Evolutionary conservation across 2,888 invertebrate species (phyloP), one percentile per base, ranked within the genome.

Genomic region (Ormyrus pomaceus): DNA sequence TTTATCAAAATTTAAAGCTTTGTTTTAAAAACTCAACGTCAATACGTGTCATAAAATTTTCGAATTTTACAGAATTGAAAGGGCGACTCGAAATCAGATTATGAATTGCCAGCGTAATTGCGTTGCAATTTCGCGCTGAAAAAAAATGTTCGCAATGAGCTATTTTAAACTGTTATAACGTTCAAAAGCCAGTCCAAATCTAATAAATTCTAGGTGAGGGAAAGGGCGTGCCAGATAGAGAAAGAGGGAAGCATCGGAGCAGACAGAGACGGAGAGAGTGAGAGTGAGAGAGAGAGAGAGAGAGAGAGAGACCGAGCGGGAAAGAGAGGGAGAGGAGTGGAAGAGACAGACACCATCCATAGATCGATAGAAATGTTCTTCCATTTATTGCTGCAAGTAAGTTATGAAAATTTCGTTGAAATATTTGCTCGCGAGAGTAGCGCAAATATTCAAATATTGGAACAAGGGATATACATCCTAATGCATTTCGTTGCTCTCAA

Each of bases 331-430:
- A 48, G 75, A 72, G 68, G 61, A 53, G 62, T 48, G 13, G 55
- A 66, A 69, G 45, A 75, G 61, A 72, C 61, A 72, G 61, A 76
- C 71, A 73, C 55, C 62, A 73, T 64, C 53, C 77, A 72, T 81
- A 78, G 75, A 81, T 81, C 81, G 75, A 81, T 81, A 78, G 78
- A 68, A 78, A 81, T 78, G 81, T 72, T 76, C 74, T 78, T 68
- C 50, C 64, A 65, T 75, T 75, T 75, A 78, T 74, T 59, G 68
- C 61, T 71, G n/a, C 13, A 51, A 69, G n/a, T 64, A 48, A 19
- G 19, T 19, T 19, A 19, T 19, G 19, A 19, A 19, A 19, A 19
- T 19, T 19, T 19, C 19, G 0, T 1, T 19, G 1, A 19, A 19
- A 19, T 19, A 19, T 19, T 19, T 2, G 19, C 19, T 19, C 19